Evolutionary conservation across 2,888 invertebrate species (phyloP).

Genomic region (Neocrepidodera transversa): DNA sequence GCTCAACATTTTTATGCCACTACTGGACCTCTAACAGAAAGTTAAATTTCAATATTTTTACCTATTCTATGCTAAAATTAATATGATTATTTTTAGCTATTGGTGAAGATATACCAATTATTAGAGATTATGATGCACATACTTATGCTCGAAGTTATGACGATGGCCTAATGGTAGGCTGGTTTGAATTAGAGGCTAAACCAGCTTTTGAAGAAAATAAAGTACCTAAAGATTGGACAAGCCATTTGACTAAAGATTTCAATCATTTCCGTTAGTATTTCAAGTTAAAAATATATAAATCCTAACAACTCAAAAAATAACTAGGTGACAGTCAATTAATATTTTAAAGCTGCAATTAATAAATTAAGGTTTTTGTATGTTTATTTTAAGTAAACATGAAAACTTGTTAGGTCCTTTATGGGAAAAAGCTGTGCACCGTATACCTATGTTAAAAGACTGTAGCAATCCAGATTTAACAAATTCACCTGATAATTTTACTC

Average conservation of each 20-base stretch:
- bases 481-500: slow-evolving; percentile 75
- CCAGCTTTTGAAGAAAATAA: slow-evolving; percentile 66
- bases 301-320: no score
- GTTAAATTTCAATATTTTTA: slow-evolving; percentile 21
- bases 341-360: no score
- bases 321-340: no score
- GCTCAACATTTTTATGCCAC: slow-evolving; percentile 74
- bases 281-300: no score
- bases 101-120: slow-evolving; percentile 61
- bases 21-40: slow-evolving; percentile 59
- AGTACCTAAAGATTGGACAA: slow-evolving; percentile 63
- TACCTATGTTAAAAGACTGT: slow-evolving; percentile 65
- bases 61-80: not conserved
- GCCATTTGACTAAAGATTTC: slow-evolving; percentile 65
- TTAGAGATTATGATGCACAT: slow-evolving; percentile 72
- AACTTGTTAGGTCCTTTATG: slow-evolving; percentile 60
- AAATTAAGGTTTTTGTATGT: no score
- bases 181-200: slow-evolving; percentile 71
- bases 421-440: slow-evolving; percentile 63
- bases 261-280: slow-evolving; percentile 66
- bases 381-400: not conserved
- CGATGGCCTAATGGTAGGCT: slow-evolving; percentile 68
- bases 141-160: slow-evolving; percentile 69
- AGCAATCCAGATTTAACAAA: slow-evolving; percentile 65
- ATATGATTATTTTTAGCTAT: slow-evolving; percentile 40